Percentiles rank a stretch among this genome's conserved stretches.
Conservation (phyloP, 2,797 vertebrate species). For the Xyrichtys novacula region DNA sequence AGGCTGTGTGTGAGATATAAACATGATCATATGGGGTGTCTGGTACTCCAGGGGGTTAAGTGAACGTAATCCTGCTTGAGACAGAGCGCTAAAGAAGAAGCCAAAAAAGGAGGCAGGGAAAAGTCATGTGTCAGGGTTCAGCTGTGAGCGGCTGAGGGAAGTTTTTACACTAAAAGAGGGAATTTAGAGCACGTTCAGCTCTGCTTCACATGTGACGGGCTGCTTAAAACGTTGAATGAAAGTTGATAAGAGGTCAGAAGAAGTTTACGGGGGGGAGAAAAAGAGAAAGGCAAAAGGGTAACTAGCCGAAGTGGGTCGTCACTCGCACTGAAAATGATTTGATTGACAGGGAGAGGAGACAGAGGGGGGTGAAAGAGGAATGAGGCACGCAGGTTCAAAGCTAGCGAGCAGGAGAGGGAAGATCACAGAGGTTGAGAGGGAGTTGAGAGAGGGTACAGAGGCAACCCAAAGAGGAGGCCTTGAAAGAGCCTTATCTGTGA, state of each 20-base stretch:
- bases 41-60: conserved; percentile 65
- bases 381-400: conserved; percentile 67
- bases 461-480: conserved; percentile 46
- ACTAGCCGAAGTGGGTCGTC: conserved; percentile 32
- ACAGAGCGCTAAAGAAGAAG: conserved; percentile 29
- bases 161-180: conserved; percentile 4
- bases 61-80: conserved; percentile 59
- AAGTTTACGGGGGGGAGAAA: conserved; percentile 26
- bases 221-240: conserved; percentile 42
- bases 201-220: not conserved
- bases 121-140: conserved; percentile 65
- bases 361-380: conserved; percentile 35
- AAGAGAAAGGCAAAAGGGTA: conserved; percentile 25
- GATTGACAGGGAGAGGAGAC: conserved; percentile 56
- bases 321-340: conserved; percentile 27
- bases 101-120: conserved; percentile 25
- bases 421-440: conserved; percentile 62
- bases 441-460: conserved; percentile 49
- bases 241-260: conserved; percentile 35
- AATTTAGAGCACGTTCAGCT: conserved; percentile 7
- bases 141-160: conserved; percentile 35
- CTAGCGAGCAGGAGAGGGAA: conserved; percentile 19
- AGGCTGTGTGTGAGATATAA: conserved; percentile 66
- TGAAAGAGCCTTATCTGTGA: conserved; percentile 77
- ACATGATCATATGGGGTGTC: conserved; percentile 55